Base-by-base conservation (phyloP, 2,888 invertebrate species). In the Ommatoiulus sabulosus region DNA sequence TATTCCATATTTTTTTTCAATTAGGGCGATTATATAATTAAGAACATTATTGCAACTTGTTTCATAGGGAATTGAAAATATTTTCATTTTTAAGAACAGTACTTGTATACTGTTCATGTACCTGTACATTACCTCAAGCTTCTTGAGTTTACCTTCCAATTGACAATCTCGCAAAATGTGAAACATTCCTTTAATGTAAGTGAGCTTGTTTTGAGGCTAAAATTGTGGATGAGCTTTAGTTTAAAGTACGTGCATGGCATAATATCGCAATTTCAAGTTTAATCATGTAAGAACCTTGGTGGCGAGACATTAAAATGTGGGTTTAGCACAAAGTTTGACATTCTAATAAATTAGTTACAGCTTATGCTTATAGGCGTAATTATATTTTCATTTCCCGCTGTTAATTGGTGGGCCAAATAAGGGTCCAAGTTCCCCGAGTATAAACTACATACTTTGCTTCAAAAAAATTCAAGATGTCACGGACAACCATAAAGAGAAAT, bases 391-490 rank as follows among this genome's bases (percentile, higher is more conserved):
- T 80, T 80, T 35, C 80, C 80, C 80, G 35, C 80, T 80, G 80
- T 35, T 80, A 80, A 80, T 80, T 80, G 80, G 80, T 80, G 80
- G 80, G 35, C 80, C 80, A 80, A 80, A 12, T 12, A 80, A 80
- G 80, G 35, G 24, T 80, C 35, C 3, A 35, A 20, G 57, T 35
- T 80, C 80, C 80, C 80, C 80, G 24, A 24, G 24, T 24, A 35
- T 3, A 80, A 80, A 80, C 8, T 80, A 12, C 80, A 12, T 1
- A 35, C 35, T 80, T 80, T 80, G 35, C 20, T 0, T 8, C 24
- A 35, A 12, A 35, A 80, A 80, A 80, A 35, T 80, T 80, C 35
- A 24, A 35, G 80, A 80, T 80, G 80, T 80, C 80, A 80, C 12
- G 24, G 80, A 10, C 80, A 80, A 80, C 35, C 12, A 10, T 12